phyloP scores from a whole-genome alignment of 2,113 vertebrate genomes.

The Nothoprocta pentlandii region DNA sequence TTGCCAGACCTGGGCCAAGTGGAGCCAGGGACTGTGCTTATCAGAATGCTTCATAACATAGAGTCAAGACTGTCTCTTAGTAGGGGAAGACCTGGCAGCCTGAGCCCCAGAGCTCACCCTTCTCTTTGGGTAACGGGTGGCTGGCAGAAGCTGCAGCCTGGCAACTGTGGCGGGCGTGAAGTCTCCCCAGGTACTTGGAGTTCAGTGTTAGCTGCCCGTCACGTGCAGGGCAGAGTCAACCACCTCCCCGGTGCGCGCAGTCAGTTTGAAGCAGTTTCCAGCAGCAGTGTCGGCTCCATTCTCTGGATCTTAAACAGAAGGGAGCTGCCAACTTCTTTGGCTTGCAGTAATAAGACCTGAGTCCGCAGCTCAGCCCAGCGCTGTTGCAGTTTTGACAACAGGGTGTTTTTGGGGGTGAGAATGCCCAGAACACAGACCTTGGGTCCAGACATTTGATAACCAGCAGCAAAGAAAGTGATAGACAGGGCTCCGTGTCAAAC shows the following conservation, averaged over 20 bases:
- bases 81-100: too few species aligned
- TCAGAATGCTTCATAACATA: too few species aligned
- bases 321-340: neutral
- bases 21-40: too few species aligned
- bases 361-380: neutral
- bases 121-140: neutral
- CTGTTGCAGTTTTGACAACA: neutral
- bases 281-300: neutral
- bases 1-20: too few species aligned
- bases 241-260: neutral
- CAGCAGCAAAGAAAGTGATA: neutral
- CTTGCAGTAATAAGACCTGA: neutral
- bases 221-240: neutral
- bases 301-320: neutral
- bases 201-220: neutral
- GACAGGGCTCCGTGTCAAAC: neutral
- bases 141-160: neutral
- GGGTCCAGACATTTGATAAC: neutral
- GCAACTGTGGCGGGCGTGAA: neutral
- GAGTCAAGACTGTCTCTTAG: too few species aligned
- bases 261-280: neutral
- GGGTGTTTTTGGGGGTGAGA: neutral
- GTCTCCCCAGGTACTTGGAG: neutral
- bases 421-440: neutral
- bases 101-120: too few species aligned